Base-by-base conservation (phyloP, 1,140 invertebrate species). In the Coenobita brevimanus region DNA sequence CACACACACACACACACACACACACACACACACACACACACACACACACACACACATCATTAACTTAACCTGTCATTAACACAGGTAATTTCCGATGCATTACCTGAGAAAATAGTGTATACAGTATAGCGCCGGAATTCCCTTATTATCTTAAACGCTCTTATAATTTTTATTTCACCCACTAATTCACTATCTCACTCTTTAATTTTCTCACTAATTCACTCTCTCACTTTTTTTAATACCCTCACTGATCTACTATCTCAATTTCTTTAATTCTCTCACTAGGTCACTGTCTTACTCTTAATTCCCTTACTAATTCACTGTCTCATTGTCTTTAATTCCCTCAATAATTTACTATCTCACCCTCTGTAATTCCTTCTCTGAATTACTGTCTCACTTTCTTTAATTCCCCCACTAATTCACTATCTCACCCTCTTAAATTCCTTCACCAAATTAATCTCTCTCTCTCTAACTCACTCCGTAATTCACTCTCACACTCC, bases 391-490 rank as follows among this genome's bases (percentile, higher is more conserved):
- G n/a, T 71, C 67, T 71, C 67, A 38, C 67, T 71, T 38, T 71
- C 67, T 71, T 38, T 71, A 30, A 38, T 38, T 71, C 67, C 41
- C 67, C 41, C 67, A 38, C 67, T 71, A 30, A 38, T 38, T 71
- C 67, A 38, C 67, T 71, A 30, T 71, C 67, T 71, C 67, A 38
- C 67, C 41, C 67, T 71, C 67, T 71, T 38, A 38, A 30, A 38
- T 38, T 71, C 67, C 41, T 38, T 27, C 30, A 17, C 67, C 41
- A 30, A 38, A 13, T 71, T 1, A 3, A 30, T 8, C 1, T 21
- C 3, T 71, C 30, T 4, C 30, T 33, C 62, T 64, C 62, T 64
- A n/a, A 24, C 62, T 64, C 21, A 24, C 62, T 64, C 62, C 62
- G 21, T 64, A 64, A 64, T 24, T 64, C 41, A 30, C 36, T 33